These are phyloP conservation scores for Stratiolaelaps scimitus DNA, from an alignment of 1,140 invertebrate genomes.

Conservation along the genomic window DNA sequence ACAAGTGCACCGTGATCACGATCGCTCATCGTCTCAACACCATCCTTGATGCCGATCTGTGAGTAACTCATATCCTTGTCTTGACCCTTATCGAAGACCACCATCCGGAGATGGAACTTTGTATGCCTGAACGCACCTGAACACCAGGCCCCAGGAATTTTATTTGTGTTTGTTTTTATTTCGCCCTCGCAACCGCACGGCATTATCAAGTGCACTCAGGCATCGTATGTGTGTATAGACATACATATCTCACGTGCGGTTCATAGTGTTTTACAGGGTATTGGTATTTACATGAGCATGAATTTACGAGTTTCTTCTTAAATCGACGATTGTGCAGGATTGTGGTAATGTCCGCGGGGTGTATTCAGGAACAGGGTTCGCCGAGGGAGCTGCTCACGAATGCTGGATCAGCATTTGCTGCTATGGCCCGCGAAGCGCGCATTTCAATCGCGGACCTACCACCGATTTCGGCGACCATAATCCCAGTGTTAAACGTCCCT, in stretches of 20 bases:
- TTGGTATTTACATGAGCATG: slow-evolving; percentile 46
- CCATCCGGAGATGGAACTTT: neutral
- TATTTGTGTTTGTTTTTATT: too few species aligned
- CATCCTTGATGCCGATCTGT: slow-evolving; percentile 43
- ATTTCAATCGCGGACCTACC: too few species aligned
- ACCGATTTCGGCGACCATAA: too few species aligned
- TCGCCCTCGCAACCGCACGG: too few species aligned
- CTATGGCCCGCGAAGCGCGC: too few species aligned
- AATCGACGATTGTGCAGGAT: slow-evolving; percentile 55
- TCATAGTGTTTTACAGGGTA: too few species aligned
- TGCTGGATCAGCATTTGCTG: slow-evolving; percentile 36
- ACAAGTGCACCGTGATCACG: slow-evolving; percentile 42
- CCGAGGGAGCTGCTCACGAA: slow-evolving; percentile 52
- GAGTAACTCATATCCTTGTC: neutral
- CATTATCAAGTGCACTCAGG: too few species aligned
- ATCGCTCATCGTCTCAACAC: slow-evolving; percentile 32
- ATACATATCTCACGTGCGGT: too few species aligned
- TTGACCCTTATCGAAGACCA: neutral
- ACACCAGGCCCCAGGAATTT: slow-evolving; percentile 18
- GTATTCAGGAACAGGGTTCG: slow-evolving; percentile 59
- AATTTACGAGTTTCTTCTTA: slow-evolving; percentile 53
- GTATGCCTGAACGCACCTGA: neutral
- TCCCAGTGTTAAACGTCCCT: too few species aligned
- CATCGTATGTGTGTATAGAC: too few species aligned
- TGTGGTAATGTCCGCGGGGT: slow-evolving; percentile 61